These are phyloP conservation scores for Dicycla oo DNA, from an alignment of 2,888 invertebrate genomes.

Conservation along the genomic window DNA sequence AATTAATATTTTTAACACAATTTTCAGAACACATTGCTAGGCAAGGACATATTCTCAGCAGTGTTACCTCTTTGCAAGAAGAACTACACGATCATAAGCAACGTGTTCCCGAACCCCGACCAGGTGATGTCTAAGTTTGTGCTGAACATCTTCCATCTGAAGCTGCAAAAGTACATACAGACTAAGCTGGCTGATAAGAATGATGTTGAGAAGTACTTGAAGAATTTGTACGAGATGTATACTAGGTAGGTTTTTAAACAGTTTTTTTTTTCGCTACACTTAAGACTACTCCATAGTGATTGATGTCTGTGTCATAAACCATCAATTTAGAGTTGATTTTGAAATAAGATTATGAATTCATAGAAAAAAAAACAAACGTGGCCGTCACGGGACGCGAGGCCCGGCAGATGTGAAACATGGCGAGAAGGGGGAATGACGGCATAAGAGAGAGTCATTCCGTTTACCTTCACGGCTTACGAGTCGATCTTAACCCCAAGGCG, in stretches of 20 bases:
- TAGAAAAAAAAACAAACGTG: too few relatives aligned
- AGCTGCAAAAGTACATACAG: conserved; percentile 96
- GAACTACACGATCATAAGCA: conserved; percentile 95
- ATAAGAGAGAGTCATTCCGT: too few relatives aligned
- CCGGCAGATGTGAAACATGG: too few relatives aligned
- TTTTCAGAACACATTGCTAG: conserved; percentile 94
- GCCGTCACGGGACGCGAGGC: too few relatives aligned
- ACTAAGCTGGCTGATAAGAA: conserved; percentile 95
- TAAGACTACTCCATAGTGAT: not conserved
- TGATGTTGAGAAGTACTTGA: conserved; percentile 96
- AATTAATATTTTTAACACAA: not conserved
- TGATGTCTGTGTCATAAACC: not conserved
- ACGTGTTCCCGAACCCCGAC: conserved; percentile 98
- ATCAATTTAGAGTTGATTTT: not conserved
- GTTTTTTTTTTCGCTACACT: not conserved
- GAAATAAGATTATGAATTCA: too few relatives aligned
- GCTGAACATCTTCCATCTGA: conserved; percentile 97
- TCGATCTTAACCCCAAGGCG: too few relatives aligned
- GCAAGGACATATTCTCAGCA: conserved; percentile 97
- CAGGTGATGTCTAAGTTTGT: conserved; percentile 99
- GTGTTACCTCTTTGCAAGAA: conserved; percentile 97
- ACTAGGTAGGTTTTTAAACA: conserved; percentile 92
- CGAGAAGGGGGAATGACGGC: too few relatives aligned
- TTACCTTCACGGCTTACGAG: too few relatives aligned
- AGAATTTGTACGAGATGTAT: conserved; percentile 96